Percentiles rank a stretch among this genome's conserved stretches.
Conservation (phyloP, 2,797 vertebrate species). For the Poeciliopsis turneri region DNA sequence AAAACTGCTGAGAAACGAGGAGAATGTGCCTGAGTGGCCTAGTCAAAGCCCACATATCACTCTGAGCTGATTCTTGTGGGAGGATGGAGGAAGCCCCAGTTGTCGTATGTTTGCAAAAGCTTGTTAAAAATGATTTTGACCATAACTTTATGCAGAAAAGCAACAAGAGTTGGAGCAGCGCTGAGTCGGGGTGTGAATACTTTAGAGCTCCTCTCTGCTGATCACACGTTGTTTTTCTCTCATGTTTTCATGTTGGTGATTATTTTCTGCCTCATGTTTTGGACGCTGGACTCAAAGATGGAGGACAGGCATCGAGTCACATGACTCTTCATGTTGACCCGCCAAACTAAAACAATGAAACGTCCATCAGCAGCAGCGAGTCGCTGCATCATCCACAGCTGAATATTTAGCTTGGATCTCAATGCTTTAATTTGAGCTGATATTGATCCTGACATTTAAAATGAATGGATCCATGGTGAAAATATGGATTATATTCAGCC, state of each 20-base stretch:
- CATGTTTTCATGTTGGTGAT: not conserved
- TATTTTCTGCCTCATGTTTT: not conserved
- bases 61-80: no score
- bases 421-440: no score
- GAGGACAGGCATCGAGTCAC: constrained; percentile 46
- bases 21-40: no score
- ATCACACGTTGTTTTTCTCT: not conserved
- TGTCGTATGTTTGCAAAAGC: not conserved
- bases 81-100: no score
- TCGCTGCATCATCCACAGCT: not conserved
- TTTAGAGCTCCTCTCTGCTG: not conserved
- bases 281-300: constrained; percentile 5
- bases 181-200: not conserved
- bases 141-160: not conserved
- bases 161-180: not conserved
- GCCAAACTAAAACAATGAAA: constrained; percentile 62
- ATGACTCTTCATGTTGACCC: constrained; percentile 57
- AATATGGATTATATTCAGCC: no score
- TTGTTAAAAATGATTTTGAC: not conserved
- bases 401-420: no score
- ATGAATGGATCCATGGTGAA: no score
- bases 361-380: constrained; percentile 38
- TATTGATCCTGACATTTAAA: no score
- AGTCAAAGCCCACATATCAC: no score
- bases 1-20: no score